phyloP scores from a whole-genome alignment of 1,140 invertebrate genomes.

The Trichonephila inaurata region DNA sequence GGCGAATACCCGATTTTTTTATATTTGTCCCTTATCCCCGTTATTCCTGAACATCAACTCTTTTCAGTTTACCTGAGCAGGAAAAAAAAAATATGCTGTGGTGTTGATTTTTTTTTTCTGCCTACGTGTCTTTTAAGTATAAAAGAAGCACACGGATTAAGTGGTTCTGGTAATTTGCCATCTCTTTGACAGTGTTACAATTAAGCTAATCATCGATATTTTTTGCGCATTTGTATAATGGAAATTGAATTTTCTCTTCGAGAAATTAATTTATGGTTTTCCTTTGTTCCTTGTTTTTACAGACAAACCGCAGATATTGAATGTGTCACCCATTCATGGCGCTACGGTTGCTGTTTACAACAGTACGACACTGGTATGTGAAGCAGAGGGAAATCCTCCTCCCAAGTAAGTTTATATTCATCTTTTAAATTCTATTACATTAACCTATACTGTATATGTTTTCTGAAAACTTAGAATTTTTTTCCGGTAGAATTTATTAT shows the following conservation, averaged over 20 bases:
- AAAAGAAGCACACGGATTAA: slow-evolving; percentile 47
- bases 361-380: slow-evolving; percentile 66
- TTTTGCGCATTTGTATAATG: not conserved
- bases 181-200: slow-evolving; percentile 37
- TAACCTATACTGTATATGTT: too few species aligned
- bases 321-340: slow-evolving; percentile 59
- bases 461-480: too few species aligned
- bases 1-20: slow-evolving; percentile 26
- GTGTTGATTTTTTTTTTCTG: not conserved
- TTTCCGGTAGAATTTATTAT: too few species aligned
- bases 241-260: slow-evolving; percentile 10
- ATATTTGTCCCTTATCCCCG: slow-evolving; percentile 13
- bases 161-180: slow-evolving; percentile 61
- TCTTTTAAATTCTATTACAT: too few species aligned
- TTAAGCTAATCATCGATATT: slow-evolving; percentile 51
- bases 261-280: not conserved
- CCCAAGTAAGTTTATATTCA: slow-evolving; percentile 66
- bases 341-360: slow-evolving; percentile 64
- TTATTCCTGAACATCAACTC: not conserved
- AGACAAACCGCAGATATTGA: slow-evolving; percentile 75
- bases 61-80: slow-evolving; percentile 31
- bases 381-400: slow-evolving; percentile 76
- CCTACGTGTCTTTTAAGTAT: slow-evolving; percentile 33
- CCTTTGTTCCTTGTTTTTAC: not conserved
- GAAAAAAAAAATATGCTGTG: not conserved